phyloP scores from a whole-genome alignment of 2,113 vertebrate genomes.

The Lycocorax pyrrhopterus region DNA sequence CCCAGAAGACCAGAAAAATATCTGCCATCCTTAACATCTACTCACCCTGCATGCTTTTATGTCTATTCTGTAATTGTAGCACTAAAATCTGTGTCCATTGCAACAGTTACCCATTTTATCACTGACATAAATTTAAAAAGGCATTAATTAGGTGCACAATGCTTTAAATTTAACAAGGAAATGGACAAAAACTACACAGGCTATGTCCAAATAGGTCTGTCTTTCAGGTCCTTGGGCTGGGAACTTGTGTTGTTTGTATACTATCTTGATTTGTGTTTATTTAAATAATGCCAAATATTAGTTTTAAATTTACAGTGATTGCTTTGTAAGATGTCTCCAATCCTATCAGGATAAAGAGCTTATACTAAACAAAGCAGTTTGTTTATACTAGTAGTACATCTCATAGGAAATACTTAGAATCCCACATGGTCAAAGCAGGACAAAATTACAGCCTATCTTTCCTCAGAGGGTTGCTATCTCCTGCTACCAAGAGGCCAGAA shows the following conservation, averaged over 20 bases:
- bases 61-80: neutral
- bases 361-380: constrained; percentile 33
- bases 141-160: neutral
- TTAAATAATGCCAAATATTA: constrained; percentile 49
- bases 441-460: neutral
- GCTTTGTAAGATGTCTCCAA: constrained; percentile 4
- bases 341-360: constrained; percentile 31
- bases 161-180: neutral
- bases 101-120: neutral
- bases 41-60: neutral
- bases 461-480: neutral
- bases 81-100: neutral
- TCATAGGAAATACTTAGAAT: constrained; percentile 14
- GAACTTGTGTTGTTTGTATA: neutral
- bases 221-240: neutral
- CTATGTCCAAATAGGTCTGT: neutral
- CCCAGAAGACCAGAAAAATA: neutral
- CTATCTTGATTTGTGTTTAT: constrained; percentile 5
- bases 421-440: neutral
- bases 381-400: constrained; percentile 6
- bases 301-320: constrained; percentile 15
- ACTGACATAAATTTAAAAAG: neutral
- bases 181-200: neutral
- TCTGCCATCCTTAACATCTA: neutral
- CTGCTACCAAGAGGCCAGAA: neutral